Evolutionary conservation across 2,888 invertebrate genomes (phyloP).

Genomic region (Limnephilus auricula): DNA sequence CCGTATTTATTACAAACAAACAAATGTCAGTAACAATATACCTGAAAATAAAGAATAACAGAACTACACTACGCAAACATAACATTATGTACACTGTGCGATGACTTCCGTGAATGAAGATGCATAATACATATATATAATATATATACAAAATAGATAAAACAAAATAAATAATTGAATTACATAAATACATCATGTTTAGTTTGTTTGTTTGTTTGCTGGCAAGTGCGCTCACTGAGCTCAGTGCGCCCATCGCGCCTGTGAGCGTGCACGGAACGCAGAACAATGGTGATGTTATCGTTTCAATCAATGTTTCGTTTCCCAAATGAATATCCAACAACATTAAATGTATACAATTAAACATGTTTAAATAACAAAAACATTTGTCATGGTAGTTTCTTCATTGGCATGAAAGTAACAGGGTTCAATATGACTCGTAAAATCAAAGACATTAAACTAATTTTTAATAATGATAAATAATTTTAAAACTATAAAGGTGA

Average conservation of each 20-base stretch:
- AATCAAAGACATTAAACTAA: conserved; percentile 42
- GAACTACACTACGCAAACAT: conserved; percentile 50
- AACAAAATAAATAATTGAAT: conserved; percentile 54
- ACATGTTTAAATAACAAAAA: conserved; percentile 50
- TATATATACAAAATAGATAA: conserved; percentile 53
- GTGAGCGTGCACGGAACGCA: not conserved
- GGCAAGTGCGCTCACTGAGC: not conserved
- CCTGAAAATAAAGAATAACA: conserved; percentile 35
- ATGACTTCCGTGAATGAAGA: conserved; percentile 43
- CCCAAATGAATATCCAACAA: conserved; percentile 7
- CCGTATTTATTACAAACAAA: not conserved
- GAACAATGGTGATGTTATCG: not conserved
- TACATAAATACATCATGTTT: conserved; percentile 29
- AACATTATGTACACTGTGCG: conserved; percentile 64
- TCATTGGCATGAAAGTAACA: conserved; percentile 59
- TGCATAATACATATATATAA: conserved; percentile 2
- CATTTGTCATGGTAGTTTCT: conserved; percentile 59
- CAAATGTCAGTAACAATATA: conserved; percentile 22
- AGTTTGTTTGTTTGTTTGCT: conserved; percentile 7
- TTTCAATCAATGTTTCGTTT: conserved; percentile 16
- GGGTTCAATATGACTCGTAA: conserved; percentile 48
- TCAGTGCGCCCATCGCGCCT: too few species aligned
- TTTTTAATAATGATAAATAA: conserved; percentile 51
- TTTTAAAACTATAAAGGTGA: conserved; percentile 33
- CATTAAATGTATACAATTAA: conserved; percentile 20